These are phyloP conservation scores for Erinaceus europaeus DNA, from an alignment of 2,113 vertebrate species.

Conservation along the genomic window DNA sequence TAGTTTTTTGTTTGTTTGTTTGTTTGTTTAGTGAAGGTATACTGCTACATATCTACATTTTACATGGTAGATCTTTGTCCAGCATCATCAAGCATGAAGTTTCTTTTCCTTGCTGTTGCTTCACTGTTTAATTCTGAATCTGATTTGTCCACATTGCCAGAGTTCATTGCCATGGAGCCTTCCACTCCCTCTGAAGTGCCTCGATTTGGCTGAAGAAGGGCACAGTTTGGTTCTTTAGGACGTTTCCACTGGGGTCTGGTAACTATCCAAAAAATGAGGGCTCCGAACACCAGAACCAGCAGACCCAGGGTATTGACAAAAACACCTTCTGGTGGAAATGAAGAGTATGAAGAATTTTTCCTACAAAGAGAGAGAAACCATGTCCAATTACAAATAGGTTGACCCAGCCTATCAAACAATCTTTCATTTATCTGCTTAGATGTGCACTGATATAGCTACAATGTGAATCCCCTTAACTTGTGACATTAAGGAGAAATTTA, in stretches of 20 bases:
- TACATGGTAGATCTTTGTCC: constrained; percentile 85
- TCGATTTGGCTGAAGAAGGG: constrained; percentile 65
- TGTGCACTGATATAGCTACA: background rate
- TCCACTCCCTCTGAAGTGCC: constrained; percentile 70
- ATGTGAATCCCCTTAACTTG: background rate
- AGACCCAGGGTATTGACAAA: constrained; percentile 92
- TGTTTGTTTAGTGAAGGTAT: too few relatives aligned
- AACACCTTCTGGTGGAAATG: constrained; percentile 88
- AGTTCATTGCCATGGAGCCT: constrained; percentile 72
- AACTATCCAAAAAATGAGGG: constrained; percentile 90
- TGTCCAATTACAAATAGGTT: constrained; percentile 45
- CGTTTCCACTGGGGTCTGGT: constrained; percentile 93
- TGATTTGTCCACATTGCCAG: constrained; percentile 55
- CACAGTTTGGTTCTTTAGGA: constrained; percentile 81
- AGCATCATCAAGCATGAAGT: constrained; percentile 82
- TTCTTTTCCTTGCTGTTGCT: constrained; percentile 83
- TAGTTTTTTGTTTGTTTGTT: too few relatives aligned
- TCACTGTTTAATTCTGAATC: constrained; percentile 82
- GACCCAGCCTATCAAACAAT: background rate
- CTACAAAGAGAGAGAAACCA: constrained; percentile 42
- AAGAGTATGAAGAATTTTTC: constrained; percentile 78
- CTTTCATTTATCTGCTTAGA: constrained; percentile 17
- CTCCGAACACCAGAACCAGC: constrained; percentile 88
- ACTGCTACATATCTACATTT: constrained; percentile 12
- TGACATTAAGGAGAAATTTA: constrained; percentile 10